These are phyloP conservation scores for Lithophane semibrunnea DNA, from an alignment of 2,888 invertebrate species.

Conservation along the genomic window DNA sequence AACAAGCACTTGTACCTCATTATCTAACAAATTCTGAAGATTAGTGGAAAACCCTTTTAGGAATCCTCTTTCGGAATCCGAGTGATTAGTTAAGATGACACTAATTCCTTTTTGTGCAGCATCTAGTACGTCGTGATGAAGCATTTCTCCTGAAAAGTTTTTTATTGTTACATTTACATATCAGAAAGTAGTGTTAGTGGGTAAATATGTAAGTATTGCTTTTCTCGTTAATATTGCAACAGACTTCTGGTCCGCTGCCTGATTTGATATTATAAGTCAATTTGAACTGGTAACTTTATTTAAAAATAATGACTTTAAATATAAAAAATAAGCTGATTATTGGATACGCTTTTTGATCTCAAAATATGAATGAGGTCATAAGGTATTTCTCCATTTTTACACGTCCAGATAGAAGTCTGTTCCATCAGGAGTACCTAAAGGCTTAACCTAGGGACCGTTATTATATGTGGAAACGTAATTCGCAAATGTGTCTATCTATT, in stretches of 20 bases:
- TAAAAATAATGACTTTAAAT: neutral
- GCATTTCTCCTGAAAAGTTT: constrained; percentile 94
- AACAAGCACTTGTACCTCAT: constrained; percentile 91
- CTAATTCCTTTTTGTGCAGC: constrained; percentile 94
- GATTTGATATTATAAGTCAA: neutral
- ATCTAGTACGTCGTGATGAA: constrained; percentile 97
- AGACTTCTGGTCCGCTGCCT: neutral
- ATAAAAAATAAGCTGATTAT: too few relatives aligned
- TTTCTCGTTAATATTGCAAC: neutral
- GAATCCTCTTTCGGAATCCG: constrained; percentile 98
- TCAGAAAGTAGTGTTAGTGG: neutral
- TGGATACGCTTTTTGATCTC: too few relatives aligned
- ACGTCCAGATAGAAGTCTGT: neutral
- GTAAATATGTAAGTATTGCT: neutral
- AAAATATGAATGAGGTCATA: too few relatives aligned
- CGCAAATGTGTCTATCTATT: neutral
- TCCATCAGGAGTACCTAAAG: neutral
- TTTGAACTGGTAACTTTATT: neutral
- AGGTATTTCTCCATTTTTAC: neutral
- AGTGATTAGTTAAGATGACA: constrained; percentile 97
- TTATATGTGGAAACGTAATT: neutral
- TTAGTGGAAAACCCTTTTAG: constrained; percentile 90
- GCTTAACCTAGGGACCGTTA: neutral
- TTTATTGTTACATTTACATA: constrained; percentile 25
- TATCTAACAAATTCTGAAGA: constrained; percentile 80